These are phyloP conservation scores for Pandemis corylana DNA, from an alignment of 2,888 invertebrate species.

Conservation along the genomic window DNA sequence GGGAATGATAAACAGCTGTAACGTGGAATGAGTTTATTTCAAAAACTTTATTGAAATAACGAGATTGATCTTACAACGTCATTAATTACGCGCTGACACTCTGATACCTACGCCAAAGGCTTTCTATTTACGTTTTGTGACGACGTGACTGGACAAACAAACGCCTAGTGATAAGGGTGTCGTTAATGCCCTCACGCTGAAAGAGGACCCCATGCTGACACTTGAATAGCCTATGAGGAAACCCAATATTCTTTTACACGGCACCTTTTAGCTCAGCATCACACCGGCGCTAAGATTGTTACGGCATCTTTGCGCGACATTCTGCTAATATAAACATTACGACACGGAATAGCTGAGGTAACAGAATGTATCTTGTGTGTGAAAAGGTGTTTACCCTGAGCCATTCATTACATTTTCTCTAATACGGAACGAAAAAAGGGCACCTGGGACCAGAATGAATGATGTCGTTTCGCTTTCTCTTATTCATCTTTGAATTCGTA, in stretches of 20 bases:
- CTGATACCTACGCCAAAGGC: constrained; percentile 5
- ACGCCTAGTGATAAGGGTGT: constrained; percentile 60
- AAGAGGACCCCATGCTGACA: constrained; percentile 57
- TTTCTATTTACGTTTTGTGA: constrained; percentile 57
- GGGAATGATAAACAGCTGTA: constrained; percentile 13
- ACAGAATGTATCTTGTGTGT: constrained; percentile 32
- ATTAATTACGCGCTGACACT: constrained; percentile 7
- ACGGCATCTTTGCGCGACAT: constrained; percentile 28
- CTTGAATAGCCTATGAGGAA: constrained; percentile 58
- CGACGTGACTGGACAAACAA: constrained; percentile 65
- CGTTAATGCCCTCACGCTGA: constrained; percentile 61
- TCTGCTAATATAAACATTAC: constrained; percentile 40
- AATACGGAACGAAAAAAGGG: constrained; percentile 55
- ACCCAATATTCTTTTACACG: constrained; percentile 57
- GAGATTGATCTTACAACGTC: neutral
- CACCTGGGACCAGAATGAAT: constrained; percentile 62
- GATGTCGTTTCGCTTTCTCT: constrained; percentile 52
- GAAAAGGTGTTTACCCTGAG: constrained; percentile 43
- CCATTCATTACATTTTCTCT: constrained; percentile 62
- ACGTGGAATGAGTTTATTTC: neutral
- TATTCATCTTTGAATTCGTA: constrained; percentile 48
- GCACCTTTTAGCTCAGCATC: constrained; percentile 48
- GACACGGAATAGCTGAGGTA: constrained; percentile 31
- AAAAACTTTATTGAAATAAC: constrained; percentile 7
- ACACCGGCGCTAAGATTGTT: constrained; percentile 22